These are phyloP conservation scores for Albula glossodonta DNA, from an alignment of 2,113 vertebrate species.

Conservation along the genomic window DNA sequence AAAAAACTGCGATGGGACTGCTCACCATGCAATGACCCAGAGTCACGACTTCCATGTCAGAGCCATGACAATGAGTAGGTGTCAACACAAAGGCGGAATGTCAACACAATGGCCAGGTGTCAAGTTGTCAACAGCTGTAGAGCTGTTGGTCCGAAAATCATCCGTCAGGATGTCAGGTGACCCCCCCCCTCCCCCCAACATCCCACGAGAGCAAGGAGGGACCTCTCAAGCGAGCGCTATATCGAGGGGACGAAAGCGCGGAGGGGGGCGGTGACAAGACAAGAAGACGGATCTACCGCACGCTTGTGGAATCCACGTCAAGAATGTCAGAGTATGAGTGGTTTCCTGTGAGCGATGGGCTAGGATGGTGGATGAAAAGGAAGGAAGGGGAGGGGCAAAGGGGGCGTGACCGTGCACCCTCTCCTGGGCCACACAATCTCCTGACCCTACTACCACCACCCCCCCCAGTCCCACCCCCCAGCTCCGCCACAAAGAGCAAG, in stretches of 20 bases:
- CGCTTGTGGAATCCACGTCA: no score
- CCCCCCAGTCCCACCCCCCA: no score
- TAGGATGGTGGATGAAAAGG: neutral
- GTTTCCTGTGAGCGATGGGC: no score
- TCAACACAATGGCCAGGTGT: constrained; percentile 6
- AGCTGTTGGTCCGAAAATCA: neutral
- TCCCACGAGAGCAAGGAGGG: neutral
- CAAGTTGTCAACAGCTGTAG: neutral
- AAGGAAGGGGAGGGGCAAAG: neutral
- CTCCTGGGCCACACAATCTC: neutral
- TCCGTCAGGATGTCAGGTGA: neutral
- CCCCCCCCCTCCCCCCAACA: neutral
- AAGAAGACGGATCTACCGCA: neutral
- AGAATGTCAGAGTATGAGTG: no score
- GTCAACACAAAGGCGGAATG: constrained; percentile 4
- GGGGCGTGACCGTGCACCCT: no score
- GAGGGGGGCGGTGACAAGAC: neutral
- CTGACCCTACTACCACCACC: no score
- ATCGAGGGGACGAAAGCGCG: neutral
- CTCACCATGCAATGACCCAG: neutral
- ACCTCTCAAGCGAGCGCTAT: neutral
- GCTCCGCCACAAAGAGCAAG: no score
- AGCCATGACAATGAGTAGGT: neutral
- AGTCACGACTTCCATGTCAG: neutral
- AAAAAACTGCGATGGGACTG: neutral